Evolutionary conservation across 2,888 invertebrate species (phyloP).

Genomic region (Quadroppia sp.): DNA sequence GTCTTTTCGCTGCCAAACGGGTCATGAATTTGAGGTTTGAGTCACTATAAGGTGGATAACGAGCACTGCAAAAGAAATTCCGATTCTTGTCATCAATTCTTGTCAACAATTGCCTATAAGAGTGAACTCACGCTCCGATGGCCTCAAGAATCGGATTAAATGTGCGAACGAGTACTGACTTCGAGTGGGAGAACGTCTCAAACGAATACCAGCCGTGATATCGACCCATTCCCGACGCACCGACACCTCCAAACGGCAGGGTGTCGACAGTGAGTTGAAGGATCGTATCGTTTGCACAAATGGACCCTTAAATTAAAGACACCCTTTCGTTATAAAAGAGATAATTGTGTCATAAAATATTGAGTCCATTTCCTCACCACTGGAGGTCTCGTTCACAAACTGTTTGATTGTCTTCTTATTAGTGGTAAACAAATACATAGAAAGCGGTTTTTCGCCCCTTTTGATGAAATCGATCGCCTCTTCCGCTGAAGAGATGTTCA

Average conservation of each 20-base stretch:
- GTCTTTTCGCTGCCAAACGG: background rate
- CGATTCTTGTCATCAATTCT: too few relatives aligned
- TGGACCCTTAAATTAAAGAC: conserved; percentile 56
- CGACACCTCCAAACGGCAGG: conserved; percentile 95
- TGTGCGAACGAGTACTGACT: conserved; percentile 56
- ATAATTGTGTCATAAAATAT: too few relatives aligned
- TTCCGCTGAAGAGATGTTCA: conserved; percentile 50
- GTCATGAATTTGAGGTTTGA: conserved; percentile 59
- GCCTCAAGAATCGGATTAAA: conserved; percentile 57
- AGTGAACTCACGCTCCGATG: conserved; percentile 53
- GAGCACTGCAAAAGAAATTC: too few relatives aligned
- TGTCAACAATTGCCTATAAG: background rate
- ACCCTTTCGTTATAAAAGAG: too few relatives aligned
- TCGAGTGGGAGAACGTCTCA: conserved; percentile 89
- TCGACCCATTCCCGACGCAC: conserved; percentile 82
- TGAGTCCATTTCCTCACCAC: conserved; percentile 45
- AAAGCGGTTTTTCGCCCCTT: conserved; percentile 50
- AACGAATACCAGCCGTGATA: conserved; percentile 88
- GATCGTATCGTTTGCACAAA: conserved; percentile 69
- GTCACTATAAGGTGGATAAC: conserved; percentile 80
- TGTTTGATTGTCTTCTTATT: conserved; percentile 60
- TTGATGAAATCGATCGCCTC: conserved; percentile 50
- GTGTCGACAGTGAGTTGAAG: conserved; percentile 68
- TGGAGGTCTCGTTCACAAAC: conserved; percentile 64
- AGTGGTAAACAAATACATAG: conserved; percentile 57